Percentiles rank a stretch among this genome's conserved stretches.
phyloP scores from a whole-genome alignment of 2,888 invertebrate species.

The Tipula unca region DNA sequence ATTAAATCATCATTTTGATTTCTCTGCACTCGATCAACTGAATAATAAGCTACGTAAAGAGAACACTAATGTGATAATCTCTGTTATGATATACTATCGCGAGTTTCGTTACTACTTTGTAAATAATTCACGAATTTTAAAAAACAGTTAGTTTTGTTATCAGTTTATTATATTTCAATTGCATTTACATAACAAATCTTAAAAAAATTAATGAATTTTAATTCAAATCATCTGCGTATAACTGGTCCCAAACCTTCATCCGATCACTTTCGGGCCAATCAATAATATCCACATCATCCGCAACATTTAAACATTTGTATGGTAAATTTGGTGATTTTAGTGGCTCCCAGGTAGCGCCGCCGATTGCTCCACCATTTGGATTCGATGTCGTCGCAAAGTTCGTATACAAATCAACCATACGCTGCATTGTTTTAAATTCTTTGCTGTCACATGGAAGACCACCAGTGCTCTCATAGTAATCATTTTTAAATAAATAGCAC shows the following conservation, averaged over 20 bases:
- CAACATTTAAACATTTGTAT: conserved; percentile 4
- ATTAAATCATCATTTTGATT: too few species aligned
- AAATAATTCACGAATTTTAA: too few species aligned
- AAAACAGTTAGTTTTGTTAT: too few species aligned
- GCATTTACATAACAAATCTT: too few species aligned
- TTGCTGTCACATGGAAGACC: neutral
- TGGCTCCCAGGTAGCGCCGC: neutral
- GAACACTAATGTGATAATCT: too few species aligned
- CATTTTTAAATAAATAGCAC: conserved; percentile 39
- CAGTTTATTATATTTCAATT: too few species aligned
- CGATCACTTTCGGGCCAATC: conserved; percentile 34
- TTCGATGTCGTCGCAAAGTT: conserved; percentile 53
- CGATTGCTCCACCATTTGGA: conserved; percentile 25
- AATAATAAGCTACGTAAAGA: too few species aligned
- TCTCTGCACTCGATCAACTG: too few species aligned
- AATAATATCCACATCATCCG: conserved; percentile 28
- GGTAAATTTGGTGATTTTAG: neutral
- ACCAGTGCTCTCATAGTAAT: conserved; percentile 19
- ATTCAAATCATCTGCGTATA: neutral
- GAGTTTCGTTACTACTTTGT: too few species aligned
- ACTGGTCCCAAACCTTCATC: conserved; percentile 32
- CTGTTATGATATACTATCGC: too few species aligned
- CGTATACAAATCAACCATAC: conserved; percentile 49
- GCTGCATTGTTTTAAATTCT: conserved; percentile 31
- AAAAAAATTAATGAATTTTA: too few species aligned